Conservation (phyloP, 2,797 vertebrate genomes). For the Poecilia velifera region DNA sequence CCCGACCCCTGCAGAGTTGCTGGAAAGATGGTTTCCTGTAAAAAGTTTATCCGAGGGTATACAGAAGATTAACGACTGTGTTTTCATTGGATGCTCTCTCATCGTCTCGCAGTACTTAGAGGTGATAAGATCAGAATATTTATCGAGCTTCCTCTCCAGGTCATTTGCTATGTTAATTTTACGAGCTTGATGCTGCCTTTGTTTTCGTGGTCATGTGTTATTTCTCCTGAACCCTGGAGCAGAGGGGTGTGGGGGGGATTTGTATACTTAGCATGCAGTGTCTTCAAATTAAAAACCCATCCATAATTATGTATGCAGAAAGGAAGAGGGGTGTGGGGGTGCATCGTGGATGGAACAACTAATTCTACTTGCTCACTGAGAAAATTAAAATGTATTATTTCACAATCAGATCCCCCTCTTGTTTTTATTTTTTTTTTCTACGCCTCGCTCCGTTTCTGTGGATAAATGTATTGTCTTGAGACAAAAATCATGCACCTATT, state of each 20-base stretch:
- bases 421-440: conserved; percentile 77
- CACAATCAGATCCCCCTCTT: conserved; percentile 75
- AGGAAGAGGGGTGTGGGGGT: conserved; percentile 69
- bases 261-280: conserved; percentile 92
- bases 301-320: conserved; percentile 92
- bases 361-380: conserved; percentile 90
- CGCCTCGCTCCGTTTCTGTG: conserved; percentile 83
- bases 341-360: conserved; percentile 89
- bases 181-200: conserved; percentile 94
- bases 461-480: conserved; percentile 85
- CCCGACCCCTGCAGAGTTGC: conserved; percentile 87
- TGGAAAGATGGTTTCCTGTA: conserved; percentile 89
- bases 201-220: conserved; percentile 89
- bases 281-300: conserved; percentile 93
- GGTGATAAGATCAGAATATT: conserved; percentile 92
- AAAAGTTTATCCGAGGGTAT: conserved; percentile 89
- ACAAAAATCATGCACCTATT: conserved; percentile 78
- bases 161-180: conserved; percentile 99
- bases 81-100: conserved; percentile 90
- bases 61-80: conserved; percentile 87
- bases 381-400: conserved; percentile 91
- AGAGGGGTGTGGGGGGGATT: conserved; percentile 85
- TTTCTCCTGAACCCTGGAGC: conserved; percentile 89
- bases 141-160: conserved; percentile 91
- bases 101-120: conserved; percentile 82